Percentiles rank a stretch among this genome's conserved stretches.
These are phyloP conservation scores for Hephaestus fuliginosus DNA, from an alignment of 2,797 vertebrate species.

Conservation along the genomic window DNA sequence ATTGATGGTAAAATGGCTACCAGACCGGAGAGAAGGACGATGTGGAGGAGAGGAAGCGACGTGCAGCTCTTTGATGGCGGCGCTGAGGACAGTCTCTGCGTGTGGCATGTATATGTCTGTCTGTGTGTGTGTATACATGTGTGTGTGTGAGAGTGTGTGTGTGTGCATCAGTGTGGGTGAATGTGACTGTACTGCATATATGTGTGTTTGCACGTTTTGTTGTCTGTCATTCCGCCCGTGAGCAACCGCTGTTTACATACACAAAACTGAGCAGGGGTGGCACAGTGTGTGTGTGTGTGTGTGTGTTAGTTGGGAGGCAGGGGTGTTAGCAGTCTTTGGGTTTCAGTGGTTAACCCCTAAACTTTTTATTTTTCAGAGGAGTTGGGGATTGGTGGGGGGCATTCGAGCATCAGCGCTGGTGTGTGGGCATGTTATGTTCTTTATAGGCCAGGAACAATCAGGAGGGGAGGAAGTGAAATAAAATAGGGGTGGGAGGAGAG, in stretches of 20 bases:
- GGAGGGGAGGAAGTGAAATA: constrained; percentile 78
- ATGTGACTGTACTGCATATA: constrained; percentile 58
- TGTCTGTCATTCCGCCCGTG: constrained; percentile 75
- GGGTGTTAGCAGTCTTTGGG: constrained; percentile 70
- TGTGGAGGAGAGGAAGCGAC: constrained; percentile 60
- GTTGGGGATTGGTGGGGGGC: constrained; percentile 39
- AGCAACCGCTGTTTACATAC: constrained; percentile 79
- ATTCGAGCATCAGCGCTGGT: constrained; percentile 47
- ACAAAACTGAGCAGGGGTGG: constrained; percentile 67
- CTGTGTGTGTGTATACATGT: constrained; percentile 41
- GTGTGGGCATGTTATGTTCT: constrained; percentile 75
- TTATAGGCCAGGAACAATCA: constrained; percentile 79
- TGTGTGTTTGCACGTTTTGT: constrained; percentile 63
- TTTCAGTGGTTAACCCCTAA: constrained; percentile 84
- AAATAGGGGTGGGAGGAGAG: constrained; percentile 67
- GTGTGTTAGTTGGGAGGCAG: constrained; percentile 59
- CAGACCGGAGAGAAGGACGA: constrained; percentile 64
- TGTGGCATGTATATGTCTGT: constrained; percentile 70
- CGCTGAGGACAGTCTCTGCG: constrained; percentile 47
- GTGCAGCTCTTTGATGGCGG: constrained; percentile 61
- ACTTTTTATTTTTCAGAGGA: constrained; percentile 72
- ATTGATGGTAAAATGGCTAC: constrained; percentile 71
- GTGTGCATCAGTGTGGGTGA: constrained; percentile 58
- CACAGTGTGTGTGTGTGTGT: constrained; percentile 45
- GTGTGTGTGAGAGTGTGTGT: constrained; percentile 48